Evolutionary conservation across 2,113 vertebrate species (phyloP).

Genomic region (Hiodon alosoides): DNA sequence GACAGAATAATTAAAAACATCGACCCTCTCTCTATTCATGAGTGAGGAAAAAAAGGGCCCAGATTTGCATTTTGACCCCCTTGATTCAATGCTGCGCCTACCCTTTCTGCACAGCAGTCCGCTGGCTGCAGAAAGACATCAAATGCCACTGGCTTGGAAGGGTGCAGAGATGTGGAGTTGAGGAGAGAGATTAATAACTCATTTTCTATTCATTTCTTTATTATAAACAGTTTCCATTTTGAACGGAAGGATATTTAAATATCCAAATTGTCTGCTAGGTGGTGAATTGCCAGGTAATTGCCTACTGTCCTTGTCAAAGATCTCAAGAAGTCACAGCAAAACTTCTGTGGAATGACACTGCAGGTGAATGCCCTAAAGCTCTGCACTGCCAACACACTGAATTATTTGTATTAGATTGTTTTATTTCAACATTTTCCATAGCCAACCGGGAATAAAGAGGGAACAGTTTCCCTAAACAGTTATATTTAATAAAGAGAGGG

Average conservation of each 20-base stretch:
- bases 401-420: conserved; percentile 3
- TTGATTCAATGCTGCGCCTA: conserved; percentile 51
- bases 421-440: conserved; percentile 14
- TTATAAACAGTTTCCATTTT: conserved; percentile 58
- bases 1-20: conserved; percentile 66
- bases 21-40: conserved; percentile 38
- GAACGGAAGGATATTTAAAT: conserved; percentile 62
- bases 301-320: conserved; percentile 58
- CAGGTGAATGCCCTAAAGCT: conserved; percentile 13
- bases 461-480: not conserved
- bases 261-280: conserved; percentile 59
- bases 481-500: not conserved
- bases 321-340: conserved; percentile 49
- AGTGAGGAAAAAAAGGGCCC: conserved; percentile 35
- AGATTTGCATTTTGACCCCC: conserved; percentile 70
- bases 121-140: conserved; percentile 40
- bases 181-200: conserved; percentile 55
- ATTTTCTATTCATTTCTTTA: conserved; percentile 57
- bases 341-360: conserved; percentile 5
- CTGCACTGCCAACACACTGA: conserved; percentile 4
- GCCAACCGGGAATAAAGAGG: not conserved
- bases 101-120: conserved; percentile 33
- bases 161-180: conserved; percentile 29
- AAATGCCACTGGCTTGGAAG: conserved; percentile 24
- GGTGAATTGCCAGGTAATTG: conserved; percentile 57